Base-by-base conservation (phyloP, 2,888 invertebrate species). In the Patella depressa region DNA sequence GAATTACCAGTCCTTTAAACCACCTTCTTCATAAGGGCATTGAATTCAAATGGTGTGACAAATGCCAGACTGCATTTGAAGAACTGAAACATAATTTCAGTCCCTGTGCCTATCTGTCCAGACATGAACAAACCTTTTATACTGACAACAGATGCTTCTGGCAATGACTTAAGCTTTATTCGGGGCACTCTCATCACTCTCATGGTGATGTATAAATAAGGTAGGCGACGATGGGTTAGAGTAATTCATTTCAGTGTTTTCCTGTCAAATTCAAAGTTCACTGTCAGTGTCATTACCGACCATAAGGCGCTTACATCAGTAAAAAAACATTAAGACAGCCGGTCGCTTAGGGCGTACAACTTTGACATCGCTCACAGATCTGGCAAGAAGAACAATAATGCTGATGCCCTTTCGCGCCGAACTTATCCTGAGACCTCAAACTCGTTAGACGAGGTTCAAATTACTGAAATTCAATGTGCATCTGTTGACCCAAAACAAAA, bases 51-150 rank as follows among this genome's bases (percentile, higher is more conserved):
- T 24, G 24, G 24, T 24, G 24, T 24, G 24, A 24, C 24, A 72
- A 81, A 17, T 79, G 79, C 55, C 70, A 81, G 15, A 19, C 53
- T 4, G 75, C 83, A 0, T 83, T 85, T 75, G 71, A 78, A 0
- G 53, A 65, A 7, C 34, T 84, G 14, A 79, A 82, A 29, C 12
- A 71, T 82, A 7, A 78, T 75, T 2, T 53, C 79, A 65, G 71
- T 80, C 17, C 83, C 81, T n/a, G 75, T 85, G 24, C 73, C 81
- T 14, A 76, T 78, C 0, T 83, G 77, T 57, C 81, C 85, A 53
- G 81, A 82, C 53, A 78, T 81, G 19, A 53, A 72, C 59, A 75
- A 76, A 24, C 71, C 78, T 17, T 80, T 81, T 53, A 78, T 71
- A 0, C 53, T 85, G 1, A 76, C 76, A 34, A 79, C 80, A 0